Conservation (phyloP, 2,888 invertebrate species). For the Limenitis camilla region DNA sequence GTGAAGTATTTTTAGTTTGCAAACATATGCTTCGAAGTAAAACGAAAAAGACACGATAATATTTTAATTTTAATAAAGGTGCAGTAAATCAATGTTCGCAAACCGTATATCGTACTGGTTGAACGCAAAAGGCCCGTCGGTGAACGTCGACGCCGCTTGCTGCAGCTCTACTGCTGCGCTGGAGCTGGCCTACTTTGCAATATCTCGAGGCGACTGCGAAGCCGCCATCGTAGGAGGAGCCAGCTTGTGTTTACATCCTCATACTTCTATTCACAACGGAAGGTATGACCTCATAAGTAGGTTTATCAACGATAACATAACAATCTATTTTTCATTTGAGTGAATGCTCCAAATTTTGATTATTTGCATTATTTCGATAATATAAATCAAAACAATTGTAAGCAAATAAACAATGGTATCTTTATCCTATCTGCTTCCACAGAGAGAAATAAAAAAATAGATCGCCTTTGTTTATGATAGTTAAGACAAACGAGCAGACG, state of each 20-base stretch:
- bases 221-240: slow-evolving; percentile 77
- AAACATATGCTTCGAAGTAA: background rate
- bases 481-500: too few relatives aligned
- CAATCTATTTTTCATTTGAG: too few relatives aligned
- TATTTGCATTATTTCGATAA: too few relatives aligned
- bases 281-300: slow-evolving; percentile 31
- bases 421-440: too few relatives aligned
- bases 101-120: slow-evolving; percentile 63
- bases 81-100: slow-evolving; percentile 51
- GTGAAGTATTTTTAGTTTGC: background rate
- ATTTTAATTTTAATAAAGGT: slow-evolving; percentile 29
- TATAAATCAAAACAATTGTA: too few relatives aligned
- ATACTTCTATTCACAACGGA: slow-evolving; percentile 43
- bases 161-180: slow-evolving; percentile 45
- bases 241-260: slow-evolving; percentile 74
- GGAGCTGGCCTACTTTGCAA: slow-evolving; percentile 43
- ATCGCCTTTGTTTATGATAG: too few relatives aligned
- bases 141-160: slow-evolving; percentile 45
- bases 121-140: slow-evolving; percentile 53
- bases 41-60: background rate
- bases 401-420: too few relatives aligned
- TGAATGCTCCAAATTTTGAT: too few relatives aligned
- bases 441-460: too few relatives aligned
- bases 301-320: too few relatives aligned
- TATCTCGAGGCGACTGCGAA: slow-evolving; percentile 49